A percentile compares a stretch with the other conserved stretches of the same genome.
Evolutionary conservation across 2,797 vertebrate genomes (phyloP).

Genomic region (Xenops minutus): DNA sequence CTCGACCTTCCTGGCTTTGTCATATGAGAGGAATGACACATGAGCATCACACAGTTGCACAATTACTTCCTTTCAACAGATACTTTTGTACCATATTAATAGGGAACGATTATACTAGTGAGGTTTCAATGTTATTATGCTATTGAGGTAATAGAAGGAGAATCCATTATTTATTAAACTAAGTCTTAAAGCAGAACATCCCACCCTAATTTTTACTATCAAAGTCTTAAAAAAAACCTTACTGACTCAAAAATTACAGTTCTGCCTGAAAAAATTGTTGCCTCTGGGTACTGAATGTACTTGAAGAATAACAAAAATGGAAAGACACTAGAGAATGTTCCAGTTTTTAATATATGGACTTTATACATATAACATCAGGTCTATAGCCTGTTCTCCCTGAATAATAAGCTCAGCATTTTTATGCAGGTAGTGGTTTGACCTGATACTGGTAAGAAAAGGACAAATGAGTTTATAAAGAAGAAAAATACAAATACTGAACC

Average conservation of each 20-base stretch:
- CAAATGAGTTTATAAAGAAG: neutral
- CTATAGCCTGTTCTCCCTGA: neutral
- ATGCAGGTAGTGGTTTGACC: neutral
- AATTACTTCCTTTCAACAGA: neutral
- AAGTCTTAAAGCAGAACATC: neutral
- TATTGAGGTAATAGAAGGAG: neutral
- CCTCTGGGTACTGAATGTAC: neutral
- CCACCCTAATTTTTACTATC: neutral
- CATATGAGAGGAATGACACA: neutral
- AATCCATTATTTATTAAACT: neutral
- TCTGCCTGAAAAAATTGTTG: neutral
- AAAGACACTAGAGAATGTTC: neutral
- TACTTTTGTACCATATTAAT: neutral
- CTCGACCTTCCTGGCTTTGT: neutral
- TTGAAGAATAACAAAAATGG: neutral
- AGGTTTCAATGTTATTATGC: neutral
- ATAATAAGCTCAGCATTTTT: neutral
- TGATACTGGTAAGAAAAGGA: neutral
- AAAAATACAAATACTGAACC: neutral
- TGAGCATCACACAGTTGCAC: neutral
- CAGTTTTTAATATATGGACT: neutral
- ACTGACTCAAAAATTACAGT: neutral
- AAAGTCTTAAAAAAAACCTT: neutral
- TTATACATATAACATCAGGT: neutral
- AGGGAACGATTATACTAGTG: neutral